phyloP scores from a whole-genome alignment of 2,888 invertebrate species.

The Dendrolimus pini region DNA sequence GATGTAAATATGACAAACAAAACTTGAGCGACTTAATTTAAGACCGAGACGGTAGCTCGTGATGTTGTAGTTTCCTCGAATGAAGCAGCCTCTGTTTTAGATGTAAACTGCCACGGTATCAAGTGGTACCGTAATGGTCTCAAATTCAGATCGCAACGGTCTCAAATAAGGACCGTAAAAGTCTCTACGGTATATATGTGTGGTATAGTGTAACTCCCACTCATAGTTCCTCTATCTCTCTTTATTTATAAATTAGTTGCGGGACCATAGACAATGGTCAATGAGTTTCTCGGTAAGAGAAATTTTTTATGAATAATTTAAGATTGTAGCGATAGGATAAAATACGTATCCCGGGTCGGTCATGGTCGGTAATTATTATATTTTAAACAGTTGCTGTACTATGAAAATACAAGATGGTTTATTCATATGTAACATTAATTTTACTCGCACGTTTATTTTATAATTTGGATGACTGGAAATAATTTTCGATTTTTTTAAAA shows the following conservation, averaged over 20 bases:
- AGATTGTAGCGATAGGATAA: background rate
- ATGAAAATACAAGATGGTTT: no score
- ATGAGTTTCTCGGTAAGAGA: background rate
- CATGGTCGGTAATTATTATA: background rate
- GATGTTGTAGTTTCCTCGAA: no score
- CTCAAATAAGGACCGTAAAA: background rate
- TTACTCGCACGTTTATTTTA: no score
- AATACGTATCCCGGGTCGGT: background rate
- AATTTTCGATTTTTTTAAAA: no score
- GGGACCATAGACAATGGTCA: background rate
- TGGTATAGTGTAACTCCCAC: slow-evolving; percentile 4
- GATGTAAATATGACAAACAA: no score
- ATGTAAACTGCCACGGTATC: background rate
- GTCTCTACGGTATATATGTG: background rate
- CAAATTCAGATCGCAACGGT: background rate
- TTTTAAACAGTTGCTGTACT: no score
- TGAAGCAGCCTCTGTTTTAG: no score
- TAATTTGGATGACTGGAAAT: no score
- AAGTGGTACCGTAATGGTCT: background rate
- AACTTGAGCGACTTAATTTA: no score
- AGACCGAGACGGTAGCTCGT: no score
- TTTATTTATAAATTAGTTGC: slow-evolving; percentile 10
- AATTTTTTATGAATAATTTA: background rate
- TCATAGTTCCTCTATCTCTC: slow-evolving; percentile 32
- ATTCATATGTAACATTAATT: no score